Conservation (phyloP, 2,888 invertebrate genomes). For the Phoenoteleia sp. region DNA sequence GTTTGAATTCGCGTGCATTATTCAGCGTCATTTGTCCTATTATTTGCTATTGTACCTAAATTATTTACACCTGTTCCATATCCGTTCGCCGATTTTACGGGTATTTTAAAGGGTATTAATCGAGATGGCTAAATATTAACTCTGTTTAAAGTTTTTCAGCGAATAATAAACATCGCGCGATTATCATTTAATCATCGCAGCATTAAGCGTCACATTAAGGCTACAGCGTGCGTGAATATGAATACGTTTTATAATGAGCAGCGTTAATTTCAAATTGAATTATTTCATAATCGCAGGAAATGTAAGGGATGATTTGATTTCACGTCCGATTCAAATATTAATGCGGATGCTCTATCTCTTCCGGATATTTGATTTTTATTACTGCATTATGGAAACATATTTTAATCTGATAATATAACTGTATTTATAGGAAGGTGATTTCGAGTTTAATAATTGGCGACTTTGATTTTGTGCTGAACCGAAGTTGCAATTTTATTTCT, state of each 20-base stretch:
- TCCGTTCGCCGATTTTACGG: slow-evolving; percentile 7
- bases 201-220: slow-evolving; percentile 47
- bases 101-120: slow-evolving; percentile 46
- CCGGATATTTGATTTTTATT: slow-evolving; percentile 58
- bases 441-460: neutral
- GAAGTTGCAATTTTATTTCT: neutral
- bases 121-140: slow-evolving; percentile 37
- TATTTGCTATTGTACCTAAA: slow-evolving; percentile 63
- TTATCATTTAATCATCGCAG: slow-evolving; percentile 44
- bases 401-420: slow-evolving; percentile 8
- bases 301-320: slow-evolving; percentile 51
- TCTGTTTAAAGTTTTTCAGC: slow-evolving; percentile 31
- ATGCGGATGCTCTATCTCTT: slow-evolving; percentile 28
- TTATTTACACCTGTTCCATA: slow-evolving; percentile 64
- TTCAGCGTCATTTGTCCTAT: slow-evolving; percentile 61
- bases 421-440: neutral
- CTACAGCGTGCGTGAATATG: neutral
- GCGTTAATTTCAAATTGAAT: slow-evolving; percentile 52
- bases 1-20: slow-evolving; percentile 55
- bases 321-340: slow-evolving; percentile 36
- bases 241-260: slow-evolving; percentile 40
- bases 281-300: slow-evolving; percentile 50
- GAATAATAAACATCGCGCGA: slow-evolving; percentile 25
- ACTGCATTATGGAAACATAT: slow-evolving; percentile 19
- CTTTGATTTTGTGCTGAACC: too few relatives aligned